Base-by-base conservation (phyloP, 2,113 vertebrate genomes). In the Dromas ardeola region DNA sequence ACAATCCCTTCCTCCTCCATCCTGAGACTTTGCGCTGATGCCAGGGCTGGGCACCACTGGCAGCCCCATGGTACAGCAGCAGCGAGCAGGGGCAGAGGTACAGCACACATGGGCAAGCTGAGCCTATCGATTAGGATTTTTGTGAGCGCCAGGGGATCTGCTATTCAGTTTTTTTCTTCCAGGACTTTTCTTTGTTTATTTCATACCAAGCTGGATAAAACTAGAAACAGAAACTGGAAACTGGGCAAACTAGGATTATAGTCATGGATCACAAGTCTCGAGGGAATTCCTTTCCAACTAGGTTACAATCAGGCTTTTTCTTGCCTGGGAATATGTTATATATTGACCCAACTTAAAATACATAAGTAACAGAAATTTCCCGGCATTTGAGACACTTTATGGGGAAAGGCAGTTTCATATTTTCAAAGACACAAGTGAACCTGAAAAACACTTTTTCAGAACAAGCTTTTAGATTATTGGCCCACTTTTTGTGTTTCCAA, bases 1-100 rank as follows among this genome's bases (percentile, higher is more conserved):
- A 34, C 12, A 5, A 14, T 36, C 50, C 22, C 19, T 79, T 49
- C 17, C 32, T 74, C 13, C 20, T 69, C 23, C 6, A 30, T 58
- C 10, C 29, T 52, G 29, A 86, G 32, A 62, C 12, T 26, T 30
- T 43, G 32, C 0, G 1, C 27, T 76, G 15, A 14, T 63, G 14
- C 17, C 20, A 32, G 14, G 32, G 12, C 42, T 69, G 17, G 36
- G n/a, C 9, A 26, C 10, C 29, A 13, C 16, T 55, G 22, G 19
- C 27, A 80, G 27, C 5, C 32, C 19, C 19, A n/a, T 14, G 22
- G 10, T 66, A 8, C 13, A 63, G 11, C 47, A 67, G n/a, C 36
- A 42, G 45, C 0, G 1, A 47, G 16, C 10, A 69, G 38, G 10
- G 36, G 3, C 9, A 40, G 22, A 4, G 11, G 8, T 29, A 55